Percentiles rank a stretch among this genome's conserved stretches.
Conservation (phyloP, 2,797 vertebrate species). For the Coracias cyanogaster region DNA sequence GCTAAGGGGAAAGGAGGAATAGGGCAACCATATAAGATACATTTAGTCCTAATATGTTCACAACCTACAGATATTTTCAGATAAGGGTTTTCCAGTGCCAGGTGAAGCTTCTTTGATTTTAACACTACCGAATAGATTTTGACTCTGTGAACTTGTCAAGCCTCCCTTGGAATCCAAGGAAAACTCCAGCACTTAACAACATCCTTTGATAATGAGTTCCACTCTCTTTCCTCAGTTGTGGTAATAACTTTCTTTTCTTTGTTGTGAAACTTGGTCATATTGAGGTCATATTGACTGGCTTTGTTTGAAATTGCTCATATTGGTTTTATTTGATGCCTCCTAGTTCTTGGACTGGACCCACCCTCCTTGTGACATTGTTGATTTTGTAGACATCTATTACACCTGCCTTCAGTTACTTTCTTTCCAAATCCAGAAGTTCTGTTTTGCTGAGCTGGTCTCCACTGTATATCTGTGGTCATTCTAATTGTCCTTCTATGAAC, state of each 20-base stretch:
- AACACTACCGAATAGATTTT: not conserved
- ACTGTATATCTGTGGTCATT: not conserved
- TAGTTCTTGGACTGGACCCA: not conserved
- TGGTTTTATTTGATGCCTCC: not conserved
- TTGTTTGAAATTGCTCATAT: not conserved
- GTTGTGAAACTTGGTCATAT: not conserved
- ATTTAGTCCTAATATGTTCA: not conserved
- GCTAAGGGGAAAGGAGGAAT: not conserved
- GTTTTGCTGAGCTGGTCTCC: not conserved
- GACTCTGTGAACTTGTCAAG: not conserved
- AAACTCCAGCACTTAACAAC: not conserved
- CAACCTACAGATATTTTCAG: not conserved
- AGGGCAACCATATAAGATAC: not conserved
- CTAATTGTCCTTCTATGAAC: not conserved
- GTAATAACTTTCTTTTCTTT: not conserved
- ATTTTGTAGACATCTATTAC: fast-evolving
- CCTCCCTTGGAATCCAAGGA: not conserved
- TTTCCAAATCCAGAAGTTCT: not conserved
- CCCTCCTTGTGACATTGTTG: not conserved
- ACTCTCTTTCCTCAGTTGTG: not conserved
- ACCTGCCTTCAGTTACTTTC: not conserved
- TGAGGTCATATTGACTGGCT: not conserved
- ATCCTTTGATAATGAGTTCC: not conserved
- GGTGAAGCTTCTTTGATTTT: not conserved
- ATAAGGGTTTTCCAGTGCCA: not conserved